phyloP scores from a whole-genome alignment of 2,113 vertebrate species.

The Nycticorax nycticorax region DNA sequence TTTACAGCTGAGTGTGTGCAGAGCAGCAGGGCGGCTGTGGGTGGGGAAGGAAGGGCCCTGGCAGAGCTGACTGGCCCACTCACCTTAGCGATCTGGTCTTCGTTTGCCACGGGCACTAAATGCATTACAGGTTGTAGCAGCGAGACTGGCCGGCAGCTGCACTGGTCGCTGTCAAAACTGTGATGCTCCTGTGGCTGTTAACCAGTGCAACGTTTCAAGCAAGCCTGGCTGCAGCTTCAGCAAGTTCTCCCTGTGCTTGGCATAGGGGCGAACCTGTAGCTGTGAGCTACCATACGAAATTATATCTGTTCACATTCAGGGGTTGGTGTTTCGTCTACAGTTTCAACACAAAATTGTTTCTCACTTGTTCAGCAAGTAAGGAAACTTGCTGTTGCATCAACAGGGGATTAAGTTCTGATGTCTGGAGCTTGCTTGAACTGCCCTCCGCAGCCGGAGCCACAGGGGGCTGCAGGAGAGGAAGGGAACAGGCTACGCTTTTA shows the following conservation, averaged over 20 bases:
- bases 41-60: background rate
- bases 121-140: background rate
- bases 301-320: background rate
- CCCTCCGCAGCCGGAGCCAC: fast-evolving
- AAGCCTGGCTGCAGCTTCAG: background rate
- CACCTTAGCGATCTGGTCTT: fast-evolving
- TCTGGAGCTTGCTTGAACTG: background rate
- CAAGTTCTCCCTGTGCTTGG: fast-evolving
- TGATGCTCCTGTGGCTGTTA: fast-evolving
- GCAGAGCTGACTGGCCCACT: background rate
- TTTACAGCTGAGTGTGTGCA: background rate
- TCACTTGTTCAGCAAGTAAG: conserved; percentile 1
- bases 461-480: background rate
- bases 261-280: background rate
- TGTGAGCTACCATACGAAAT: background rate
- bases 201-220: background rate
- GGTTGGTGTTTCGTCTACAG: background rate
- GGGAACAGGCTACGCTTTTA: background rate
- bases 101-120: fast-evolving
- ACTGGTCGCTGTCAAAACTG: background rate
- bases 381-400: conserved; percentile 38
- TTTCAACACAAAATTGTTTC: background rate
- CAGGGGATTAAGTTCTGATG: conserved; percentile 43
- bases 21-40: background rate
- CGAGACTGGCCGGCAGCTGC: background rate